These are phyloP conservation scores for Mya arenaria DNA, from an alignment of 1,140 invertebrate species.

Conservation along the genomic window DNA sequence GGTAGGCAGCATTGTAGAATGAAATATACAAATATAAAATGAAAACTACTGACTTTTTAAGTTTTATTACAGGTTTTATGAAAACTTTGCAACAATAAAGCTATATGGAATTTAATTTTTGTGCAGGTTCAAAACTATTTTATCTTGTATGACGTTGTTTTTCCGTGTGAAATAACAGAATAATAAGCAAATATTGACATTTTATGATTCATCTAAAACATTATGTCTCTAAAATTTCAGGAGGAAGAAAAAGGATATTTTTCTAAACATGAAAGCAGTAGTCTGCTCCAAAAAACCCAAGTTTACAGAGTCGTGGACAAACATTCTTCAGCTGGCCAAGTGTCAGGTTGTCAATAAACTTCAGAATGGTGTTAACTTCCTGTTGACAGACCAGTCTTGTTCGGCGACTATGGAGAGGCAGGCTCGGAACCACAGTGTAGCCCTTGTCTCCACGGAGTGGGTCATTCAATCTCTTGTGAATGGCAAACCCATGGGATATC, in stretches of 20 bases:
- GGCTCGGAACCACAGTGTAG: conserved; percentile 69
- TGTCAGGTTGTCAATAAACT: conserved; percentile 40
- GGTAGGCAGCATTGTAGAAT: conserved; percentile 62
- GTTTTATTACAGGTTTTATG: not conserved
- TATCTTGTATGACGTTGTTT: no score
- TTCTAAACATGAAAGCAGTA: conserved; percentile 69
- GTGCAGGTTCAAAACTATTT: no score
- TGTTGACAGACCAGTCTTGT: conserved; percentile 72
- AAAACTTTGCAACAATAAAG: not conserved
- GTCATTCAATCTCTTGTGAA: conserved; percentile 80
- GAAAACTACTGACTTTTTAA: no score
- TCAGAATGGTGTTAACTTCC: conserved; percentile 59
- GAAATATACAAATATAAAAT: not conserved
- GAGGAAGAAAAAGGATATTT: conserved; percentile 44
- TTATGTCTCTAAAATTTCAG: conserved; percentile 34
- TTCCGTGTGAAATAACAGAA: no score
- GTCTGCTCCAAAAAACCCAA: conserved; percentile 67
- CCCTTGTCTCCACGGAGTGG: conserved; percentile 80
- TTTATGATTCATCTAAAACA: no score
- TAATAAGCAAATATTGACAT: no score
- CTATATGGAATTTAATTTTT: no score
- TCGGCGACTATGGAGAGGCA: conserved; percentile 61
- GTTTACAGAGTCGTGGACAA: conserved; percentile 76
- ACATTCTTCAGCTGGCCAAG: conserved; percentile 50
- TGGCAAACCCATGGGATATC: conserved; percentile 70